Conservation (phyloP, 1,140 invertebrate genomes). For the Laupala kohalensis region DNA sequence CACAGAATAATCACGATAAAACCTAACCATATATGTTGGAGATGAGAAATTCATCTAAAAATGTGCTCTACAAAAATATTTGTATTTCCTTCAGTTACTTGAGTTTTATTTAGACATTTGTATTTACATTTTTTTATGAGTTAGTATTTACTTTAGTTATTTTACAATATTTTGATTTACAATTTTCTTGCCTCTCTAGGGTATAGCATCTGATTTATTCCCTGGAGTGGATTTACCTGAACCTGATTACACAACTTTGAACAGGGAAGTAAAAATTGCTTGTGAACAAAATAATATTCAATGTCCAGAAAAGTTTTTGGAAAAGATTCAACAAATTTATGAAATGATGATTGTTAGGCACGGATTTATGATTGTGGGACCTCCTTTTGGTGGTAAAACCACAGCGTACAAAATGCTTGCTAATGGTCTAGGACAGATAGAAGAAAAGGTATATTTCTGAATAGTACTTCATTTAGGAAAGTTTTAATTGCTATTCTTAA, state of each 20-base stretch:
- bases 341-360: conserved; percentile 93
- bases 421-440: conserved; percentile 59
- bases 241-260: conserved; percentile 40
- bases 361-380: conserved; percentile 81
- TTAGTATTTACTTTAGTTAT: neutral
- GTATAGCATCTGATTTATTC: conserved; percentile 40
- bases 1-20: too few relatives aligned
- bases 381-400: conserved; percentile 79
- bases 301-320: conserved; percentile 38
- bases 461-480: neutral
- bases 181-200: too few relatives aligned
- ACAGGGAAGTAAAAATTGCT: conserved; percentile 37
- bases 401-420: conserved; percentile 65
- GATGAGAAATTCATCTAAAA: too few relatives aligned
- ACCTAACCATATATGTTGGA: too few relatives aligned
- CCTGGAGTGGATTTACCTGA: conserved; percentile 38
- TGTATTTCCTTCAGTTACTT: too few relatives aligned
- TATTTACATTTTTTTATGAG: neutral
- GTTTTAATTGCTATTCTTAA: too few relatives aligned
- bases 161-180: neutral
- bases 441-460: conserved; percentile 49
- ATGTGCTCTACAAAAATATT: too few relatives aligned
- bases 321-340: conserved; percentile 75
- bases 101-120: too few relatives aligned
- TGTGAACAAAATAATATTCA: conserved; percentile 39